A percentile compares a stretch with the other conserved stretches of the same genome.
phyloP scores from a whole-genome alignment of 2,797 vertebrate species.

The Crypturellus tataupa region DNA sequence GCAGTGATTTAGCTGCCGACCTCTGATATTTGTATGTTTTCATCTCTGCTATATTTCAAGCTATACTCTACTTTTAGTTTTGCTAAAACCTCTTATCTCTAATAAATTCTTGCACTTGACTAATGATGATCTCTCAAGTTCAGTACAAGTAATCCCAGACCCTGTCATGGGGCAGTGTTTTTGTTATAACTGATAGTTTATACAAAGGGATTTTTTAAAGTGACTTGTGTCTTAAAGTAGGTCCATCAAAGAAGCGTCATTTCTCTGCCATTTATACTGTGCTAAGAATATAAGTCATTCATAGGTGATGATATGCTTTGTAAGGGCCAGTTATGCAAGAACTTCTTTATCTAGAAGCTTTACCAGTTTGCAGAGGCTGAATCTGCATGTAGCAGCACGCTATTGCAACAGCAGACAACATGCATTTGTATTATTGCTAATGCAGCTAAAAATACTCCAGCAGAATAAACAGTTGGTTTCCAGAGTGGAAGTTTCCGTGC shows the following conservation, averaged over 20 bases:
- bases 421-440: fast-evolving
- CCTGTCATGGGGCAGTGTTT: not conserved
- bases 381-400: fast-evolving
- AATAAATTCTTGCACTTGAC: too few relatives aligned
- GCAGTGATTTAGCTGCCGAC: too few relatives aligned
- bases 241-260: not conserved
- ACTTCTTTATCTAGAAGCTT: not conserved
- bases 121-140: too few relatives aligned
- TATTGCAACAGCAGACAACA: fast-evolving
- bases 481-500: not conserved
- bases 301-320: not conserved
- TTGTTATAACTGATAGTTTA: not conserved
- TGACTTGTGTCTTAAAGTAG: not conserved
- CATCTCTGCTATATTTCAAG: too few relatives aligned
- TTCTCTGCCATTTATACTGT: not conserved
- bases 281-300: not conserved
- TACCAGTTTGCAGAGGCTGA: not conserved
- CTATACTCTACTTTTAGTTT: too few relatives aligned
- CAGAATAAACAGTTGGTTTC: not conserved
- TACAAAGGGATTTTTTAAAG: not conserved
- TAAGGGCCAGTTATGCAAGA: not conserved
- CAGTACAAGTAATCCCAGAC: too few relatives aligned
- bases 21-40: too few relatives aligned
- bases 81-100: too few relatives aligned
- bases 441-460: fast-evolving